Base-by-base conservation (phyloP, 92 coral and sea anemone genomes). In the Umimayanthus kanabou region DNA sequence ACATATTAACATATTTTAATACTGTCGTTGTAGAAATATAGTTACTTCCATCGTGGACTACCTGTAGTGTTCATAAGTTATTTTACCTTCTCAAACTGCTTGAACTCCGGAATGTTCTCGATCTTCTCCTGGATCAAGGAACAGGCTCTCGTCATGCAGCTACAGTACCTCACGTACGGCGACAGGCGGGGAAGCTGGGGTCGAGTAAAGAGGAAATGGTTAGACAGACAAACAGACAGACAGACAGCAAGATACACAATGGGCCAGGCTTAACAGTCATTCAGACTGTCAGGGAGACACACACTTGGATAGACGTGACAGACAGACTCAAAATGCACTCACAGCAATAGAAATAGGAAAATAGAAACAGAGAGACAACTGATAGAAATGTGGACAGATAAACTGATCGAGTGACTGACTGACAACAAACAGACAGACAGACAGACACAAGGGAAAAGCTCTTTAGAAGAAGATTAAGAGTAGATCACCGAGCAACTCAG, bases 91-190 rank as follows among this genome's bases (percentile, higher is more conserved):
- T 97, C 99, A 15, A 97, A 90, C 82, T 96, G 98, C 79, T 95
- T 97, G 80, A 97, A 93, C 42, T 97, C 98, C 73, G 99, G 94
- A 73, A 73, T 93, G 15, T 92, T 92, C 86, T 97, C 99, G 50
- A 93, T 90, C 85, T 95, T 95, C 9, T 92, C 90, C 85, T 97
- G 99, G 18, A 97, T 83, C 77, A 97, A 74, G 69, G 93, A 96
- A 71, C 99, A 97, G 25, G 99, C 97, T 81, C 96, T 97, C 6
- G 93, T 91, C 94, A 95, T 96, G 73, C 99, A 91, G 89, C 99
- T 97, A 49, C 99, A 97, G 90, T 93, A 97, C 79, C 99, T 90
- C 88, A 97, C 95, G 91, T 95, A 97, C 9, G 99, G 97, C 28
- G 99, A 89, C 55, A 97, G 76, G 37, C 93, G 98, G 23, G 99